Evolutionary conservation across 2,113 vertebrate species (phyloP), one percentile per base, ranked within the genome.

Genomic region (Etia nguti): DNA sequence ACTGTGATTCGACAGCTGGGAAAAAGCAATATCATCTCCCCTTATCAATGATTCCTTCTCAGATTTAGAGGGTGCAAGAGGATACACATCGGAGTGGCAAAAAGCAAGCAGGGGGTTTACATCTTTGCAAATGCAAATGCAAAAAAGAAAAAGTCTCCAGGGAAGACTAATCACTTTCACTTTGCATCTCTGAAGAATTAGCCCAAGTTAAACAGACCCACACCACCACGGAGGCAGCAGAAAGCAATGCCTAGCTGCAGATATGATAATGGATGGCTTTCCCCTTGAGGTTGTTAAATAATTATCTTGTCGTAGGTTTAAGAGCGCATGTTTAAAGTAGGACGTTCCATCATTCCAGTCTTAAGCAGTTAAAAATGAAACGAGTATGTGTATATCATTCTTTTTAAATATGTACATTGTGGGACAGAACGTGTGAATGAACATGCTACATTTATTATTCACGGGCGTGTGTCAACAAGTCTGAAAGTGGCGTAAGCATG

Each of bases 241-340:
- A 75, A 80, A 87, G 52, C 18, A 43, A 86, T 43, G 85, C 77
- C 81, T 12, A 10, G 83, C 88, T 83, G 65, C 79, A 82, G 89
- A 92, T 79, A 88, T 81, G 38, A 90, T 92, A 94, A 95, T 80
- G 59, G 91, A 90, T 88, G 87, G 26, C 62, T 90, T 83, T 88
- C 82, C 92, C 90, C 93, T 94, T 22, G 13, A 92, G 89, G 89
- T 93, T 92, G 86, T 94, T 91, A 89, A 95, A 95, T 91, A 95
- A 95, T 95, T 84, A 96, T 93, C 92, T 89, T 56, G 55, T 82
- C 43, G 6, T 87, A 79, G 75, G 86, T 88, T 90, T 85, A 88
- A 92, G 84, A 90, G 85, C 79, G 88, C 56, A 54, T 88, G 84
- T 85, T 93, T 89, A 85, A 95, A 80, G 85, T 79, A 77, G 26